Base-by-base conservation (phyloP, 2,888 invertebrate genomes). In the Apeira syringaria region DNA sequence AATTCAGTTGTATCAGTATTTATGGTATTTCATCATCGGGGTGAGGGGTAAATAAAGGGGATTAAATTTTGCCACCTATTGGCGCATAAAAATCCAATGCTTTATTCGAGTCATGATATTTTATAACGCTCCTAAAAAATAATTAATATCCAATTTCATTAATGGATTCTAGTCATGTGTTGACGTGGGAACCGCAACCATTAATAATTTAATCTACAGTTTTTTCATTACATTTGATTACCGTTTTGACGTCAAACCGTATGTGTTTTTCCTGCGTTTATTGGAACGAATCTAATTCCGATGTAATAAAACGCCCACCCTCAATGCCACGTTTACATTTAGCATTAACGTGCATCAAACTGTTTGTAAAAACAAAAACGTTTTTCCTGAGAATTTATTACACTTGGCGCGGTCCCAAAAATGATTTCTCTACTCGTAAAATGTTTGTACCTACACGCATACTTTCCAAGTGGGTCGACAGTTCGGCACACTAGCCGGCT, bases 351-450 rank as follows among this genome's bases (percentile, higher is more conserved):
- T 45, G 40, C 47, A 50, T 51, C 41, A 44, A 43, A 36, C 47
- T 5, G 43, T 48, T 33, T 30, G 22, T 28, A 25, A 41, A 50
- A 56, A 56, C 47, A 49, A 56, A 52, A 42, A 47, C 44, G 46
- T 45, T 49, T 55, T 53, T 50, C 44, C 45, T 27, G 32, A 42
- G 50, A 49, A 47, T 45, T 55, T 51, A 49, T 28, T 37, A 41
- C 24, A 29, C 25, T 50, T 56, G 56, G 56, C 42, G n/a, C 4
- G 27, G 9, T 25, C 40, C 56, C 56, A 56, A 47, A 48, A 42
- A 39, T 32, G 20, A 11, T 33, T 42, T 38, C 43, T 45, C 40
- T 50, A 13, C 34, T 49, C 45, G 30, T 42, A 42, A 43, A 49
- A 44, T 34, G 40, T 47, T 35, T 35, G 30, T 41, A 33, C 28